phyloP scores from a whole-genome alignment of 2,888 invertebrate genomes.

The Actias luna region DNA sequence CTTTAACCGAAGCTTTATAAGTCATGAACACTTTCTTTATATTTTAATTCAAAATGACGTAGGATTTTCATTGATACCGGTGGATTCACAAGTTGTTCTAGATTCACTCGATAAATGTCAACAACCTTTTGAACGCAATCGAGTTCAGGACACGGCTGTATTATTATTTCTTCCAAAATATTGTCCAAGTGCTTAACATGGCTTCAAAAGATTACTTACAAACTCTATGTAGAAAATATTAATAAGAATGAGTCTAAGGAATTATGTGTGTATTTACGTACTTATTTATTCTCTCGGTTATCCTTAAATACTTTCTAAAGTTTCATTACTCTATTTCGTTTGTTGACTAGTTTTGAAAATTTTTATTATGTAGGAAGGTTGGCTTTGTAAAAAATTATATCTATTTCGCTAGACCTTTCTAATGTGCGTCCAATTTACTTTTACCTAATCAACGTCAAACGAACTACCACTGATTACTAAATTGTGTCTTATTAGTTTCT shows the following conservation, averaged over 20 bases:
- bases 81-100: background rate
- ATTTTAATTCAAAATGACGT: background rate
- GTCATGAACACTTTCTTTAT: background rate
- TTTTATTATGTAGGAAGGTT: background rate
- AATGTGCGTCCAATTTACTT: too few species aligned
- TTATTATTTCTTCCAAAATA: background rate
- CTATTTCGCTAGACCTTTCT: background rate
- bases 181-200: background rate
- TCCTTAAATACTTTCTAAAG: background rate
- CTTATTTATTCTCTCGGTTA: background rate
- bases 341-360: background rate
- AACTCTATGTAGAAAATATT: background rate
- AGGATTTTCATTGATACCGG: background rate
- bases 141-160: background rate
- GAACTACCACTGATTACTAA: too few species aligned
- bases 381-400: background rate
- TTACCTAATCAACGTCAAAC: too few species aligned
- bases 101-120: constrained; percentile 7
- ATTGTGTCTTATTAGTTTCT: too few species aligned
- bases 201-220: background rate
- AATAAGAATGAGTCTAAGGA: too few species aligned
- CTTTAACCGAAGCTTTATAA: background rate
- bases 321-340: background rate
- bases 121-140: background rate
- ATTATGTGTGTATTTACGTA: too few species aligned